Percentiles rank a stretch among this genome's conserved stretches.
Conservation (phyloP, 2,113 vertebrate genomes). For the Condylura cristata region DNA sequence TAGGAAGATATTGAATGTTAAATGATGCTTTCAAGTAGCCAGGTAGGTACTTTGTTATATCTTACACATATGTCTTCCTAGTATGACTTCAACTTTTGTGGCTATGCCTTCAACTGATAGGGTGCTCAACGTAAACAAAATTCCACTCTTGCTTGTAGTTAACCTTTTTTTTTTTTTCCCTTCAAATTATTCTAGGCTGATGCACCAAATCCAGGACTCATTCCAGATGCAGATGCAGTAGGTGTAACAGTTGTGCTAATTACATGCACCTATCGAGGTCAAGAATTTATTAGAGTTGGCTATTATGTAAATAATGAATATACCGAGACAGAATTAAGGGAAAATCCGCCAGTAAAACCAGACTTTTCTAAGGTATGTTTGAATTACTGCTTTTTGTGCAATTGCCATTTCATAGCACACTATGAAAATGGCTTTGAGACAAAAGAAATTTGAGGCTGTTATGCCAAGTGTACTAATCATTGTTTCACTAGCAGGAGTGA, state of each 20-base stretch:
- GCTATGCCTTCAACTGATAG: background rate
- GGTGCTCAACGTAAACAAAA: conserved; percentile 19
- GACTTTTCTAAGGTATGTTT: conserved; percentile 90
- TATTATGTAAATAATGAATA: conserved; percentile 93
- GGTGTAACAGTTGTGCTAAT: conserved; percentile 91
- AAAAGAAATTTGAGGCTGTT: conserved; percentile 47
- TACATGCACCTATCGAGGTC: conserved; percentile 90
- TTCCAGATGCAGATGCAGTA: conserved; percentile 91
- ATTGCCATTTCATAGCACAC: background rate
- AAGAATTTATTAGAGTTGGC: conserved; percentile 92
- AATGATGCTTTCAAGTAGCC: background rate
- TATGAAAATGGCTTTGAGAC: conserved; percentile 31
- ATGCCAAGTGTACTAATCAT: background rate
- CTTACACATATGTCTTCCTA: conserved; percentile 5
- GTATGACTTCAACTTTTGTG: background rate
- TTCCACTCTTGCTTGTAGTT: conserved; percentile 29
- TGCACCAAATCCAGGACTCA: conserved; percentile 90
- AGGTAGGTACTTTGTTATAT: background rate
- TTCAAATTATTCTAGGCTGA: conserved; percentile 85
- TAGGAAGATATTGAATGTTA: background rate
- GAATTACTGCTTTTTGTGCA: conserved; percentile 23
- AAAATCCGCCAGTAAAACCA: conserved; percentile 91
- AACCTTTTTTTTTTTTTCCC: conserved; percentile 64
- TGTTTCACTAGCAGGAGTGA: background rate
- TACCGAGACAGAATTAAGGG: conserved; percentile 90